Conservation (phyloP, 2,113 vertebrate genomes). For the Carlito syrichta region DNA sequence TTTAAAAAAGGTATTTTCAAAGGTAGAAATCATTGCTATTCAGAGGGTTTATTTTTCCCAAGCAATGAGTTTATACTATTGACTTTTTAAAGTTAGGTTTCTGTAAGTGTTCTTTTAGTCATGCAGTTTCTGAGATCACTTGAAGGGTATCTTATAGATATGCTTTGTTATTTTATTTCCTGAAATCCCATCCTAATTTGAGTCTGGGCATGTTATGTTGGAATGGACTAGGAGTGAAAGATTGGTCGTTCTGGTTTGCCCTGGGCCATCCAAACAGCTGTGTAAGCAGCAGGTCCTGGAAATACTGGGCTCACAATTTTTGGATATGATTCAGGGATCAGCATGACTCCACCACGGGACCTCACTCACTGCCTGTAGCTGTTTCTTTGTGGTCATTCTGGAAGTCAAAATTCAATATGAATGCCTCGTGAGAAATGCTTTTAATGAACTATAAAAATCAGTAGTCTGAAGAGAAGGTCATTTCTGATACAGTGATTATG, state of each 20-base stretch:
- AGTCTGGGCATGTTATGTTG: neutral
- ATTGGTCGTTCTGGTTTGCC: slow-evolving; percentile 9
- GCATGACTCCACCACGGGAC: neutral
- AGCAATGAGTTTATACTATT: neutral
- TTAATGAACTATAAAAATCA: slow-evolving; percentile 64
- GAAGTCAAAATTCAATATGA: slow-evolving; percentile 60
- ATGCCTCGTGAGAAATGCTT: slow-evolving; percentile 35
- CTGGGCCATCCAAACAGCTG: slow-evolving; percentile 58
- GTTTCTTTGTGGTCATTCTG: slow-evolving; percentile 60
- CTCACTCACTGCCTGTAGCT: slow-evolving; percentile 6
- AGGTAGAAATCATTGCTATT: neutral
- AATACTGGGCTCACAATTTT: neutral
- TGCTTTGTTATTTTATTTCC: neutral
- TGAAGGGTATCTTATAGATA: neutral
- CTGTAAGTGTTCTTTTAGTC: neutral
- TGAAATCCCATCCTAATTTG: neutral
- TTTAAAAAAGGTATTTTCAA: neutral
- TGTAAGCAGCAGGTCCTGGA: slow-evolving; percentile 46
- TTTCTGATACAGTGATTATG: slow-evolving; percentile 38
- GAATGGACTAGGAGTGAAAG: neutral
- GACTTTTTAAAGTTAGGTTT: slow-evolving; percentile 1
- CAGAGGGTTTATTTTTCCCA: neutral
- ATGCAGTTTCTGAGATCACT: neutral
- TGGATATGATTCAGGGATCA: slow-evolving; percentile 33
- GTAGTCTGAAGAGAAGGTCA: slow-evolving; percentile 56